Base-by-base conservation (phyloP, 2,113 vertebrate species). In the Chamaetylas fuelleborni region DNA sequence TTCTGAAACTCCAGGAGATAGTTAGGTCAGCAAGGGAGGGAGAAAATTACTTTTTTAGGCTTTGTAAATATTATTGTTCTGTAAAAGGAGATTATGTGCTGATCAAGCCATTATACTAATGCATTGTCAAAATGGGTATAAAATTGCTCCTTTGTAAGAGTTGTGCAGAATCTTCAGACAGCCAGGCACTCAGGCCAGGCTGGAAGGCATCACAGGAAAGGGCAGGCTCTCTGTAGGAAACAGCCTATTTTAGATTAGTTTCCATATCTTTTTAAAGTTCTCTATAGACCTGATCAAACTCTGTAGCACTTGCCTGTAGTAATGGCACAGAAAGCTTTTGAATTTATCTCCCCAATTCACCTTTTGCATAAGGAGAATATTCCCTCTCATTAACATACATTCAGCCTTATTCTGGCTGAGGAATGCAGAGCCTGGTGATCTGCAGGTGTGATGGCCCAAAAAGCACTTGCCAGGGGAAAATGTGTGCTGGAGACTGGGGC, bases 51-150 rank as follows among this genome's bases (percentile, higher is more conserved):
- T 73, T 92, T 81, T 64, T 57, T 38, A 70, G 80, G 38, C 65
- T 93, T 56, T 88, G 79, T 91, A 95, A 94, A 96, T 97, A 78
- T 88, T 96, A 56, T 66, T 90, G 36, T 71, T 92, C 67, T 66
- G 43, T 86, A 26, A 53, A 85, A 92, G 72, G 53, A 83, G 82
- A 65, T 78, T 90, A 93, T 92, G 48, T 3, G 1, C 64, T 9
- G 2, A 38, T 79, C 78, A 56, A 50, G 57, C 53, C 29, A 57
- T 96, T 90, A 51, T 61, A 25, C 33, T 80, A 36, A 65, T 17
- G 33, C 43, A 29, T 33, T 70, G 67, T 70, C 83, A 76, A 77
- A 90, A 56, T 17, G 67, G n/a, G 28, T 48, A 36, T 90, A 51
- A 80, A 88, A 83, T 50, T 81, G 57, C 51, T 86, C 19, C 40